Base-by-base conservation (phyloP, 2,888 invertebrate species). In the Leptarthrus brevirostris region DNA sequence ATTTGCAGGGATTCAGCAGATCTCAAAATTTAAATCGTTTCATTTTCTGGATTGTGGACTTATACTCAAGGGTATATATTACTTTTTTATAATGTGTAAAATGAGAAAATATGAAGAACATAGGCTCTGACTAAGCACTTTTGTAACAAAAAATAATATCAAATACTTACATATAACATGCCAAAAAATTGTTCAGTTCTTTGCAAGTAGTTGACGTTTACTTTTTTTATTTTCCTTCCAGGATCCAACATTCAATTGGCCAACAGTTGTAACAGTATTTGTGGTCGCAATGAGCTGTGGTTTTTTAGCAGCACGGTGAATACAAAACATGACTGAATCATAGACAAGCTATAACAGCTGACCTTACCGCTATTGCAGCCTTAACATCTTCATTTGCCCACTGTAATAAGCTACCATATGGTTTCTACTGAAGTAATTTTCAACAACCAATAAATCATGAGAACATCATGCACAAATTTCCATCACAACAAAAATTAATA, bases 281-380 rank as follows among this genome's bases (percentile, higher is more conserved):
- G 84, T 85, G 54, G 80, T 85, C 75, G 85, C 85, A 77, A 84
- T 85, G 80, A 85, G 85, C 69, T 85, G 85, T 79, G 85, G 85
- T 69, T 84, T 84, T 76, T 82, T 85, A 72, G 85, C 84, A 70
- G 83, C 85, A 75, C 85, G 85, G 83, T 85, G 83, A 85, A 81
- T 81, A 53, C 2, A 49, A 30, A 12, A 24, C 14, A 58, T n/a
- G 14, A 26, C 20, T 47, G 12, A 30, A 40, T 36, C 44, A 47
- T 58, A 36, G 16, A 24, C 56, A 24, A 56, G 26, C 30, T 40
- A 20, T 40, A 61, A 40, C 26, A 61, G 20, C 18, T 22, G 12
- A n/a, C 14, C 18, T 18, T 8, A 40, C 3, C 6, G 14, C 24
- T 54, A 26, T 24, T 24, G 3, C 24, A n/a, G 54, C 24, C 10